phyloP scores from a whole-genome alignment of 2,888 invertebrate species.

The Chymomyza caudatula region DNA sequence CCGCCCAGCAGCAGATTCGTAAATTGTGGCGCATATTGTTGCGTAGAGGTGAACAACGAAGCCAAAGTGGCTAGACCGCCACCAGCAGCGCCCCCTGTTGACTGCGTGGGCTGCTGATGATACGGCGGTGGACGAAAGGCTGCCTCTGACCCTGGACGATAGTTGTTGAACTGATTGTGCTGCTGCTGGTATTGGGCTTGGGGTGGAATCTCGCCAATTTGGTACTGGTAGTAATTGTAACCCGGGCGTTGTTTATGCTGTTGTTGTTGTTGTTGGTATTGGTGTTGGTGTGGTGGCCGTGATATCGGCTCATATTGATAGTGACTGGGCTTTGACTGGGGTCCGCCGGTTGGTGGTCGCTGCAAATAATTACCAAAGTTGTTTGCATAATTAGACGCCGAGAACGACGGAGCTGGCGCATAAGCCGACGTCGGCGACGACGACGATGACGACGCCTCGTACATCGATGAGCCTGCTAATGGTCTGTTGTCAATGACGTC shows the following conservation, averaged over 20 bases:
- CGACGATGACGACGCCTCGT: slow-evolving; percentile 22
- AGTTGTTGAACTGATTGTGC: slow-evolving; percentile 47
- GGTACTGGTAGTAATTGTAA: slow-evolving; percentile 73
- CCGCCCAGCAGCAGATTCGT: slow-evolving; percentile 71
- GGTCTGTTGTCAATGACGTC: slow-evolving; percentile 54
- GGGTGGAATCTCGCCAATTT: slow-evolving; percentile 73
- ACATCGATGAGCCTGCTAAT: slow-evolving; percentile 41
- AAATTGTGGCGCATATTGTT: slow-evolving; percentile 76
- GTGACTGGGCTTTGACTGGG: slow-evolving; percentile 26
- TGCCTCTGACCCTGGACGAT: slow-evolving; percentile 45
- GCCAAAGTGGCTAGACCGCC: slow-evolving; percentile 69
- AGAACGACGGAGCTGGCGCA: slow-evolving; percentile 15
- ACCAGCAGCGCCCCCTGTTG: slow-evolving; percentile 18
- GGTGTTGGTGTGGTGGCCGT: slow-evolving; percentile 26
- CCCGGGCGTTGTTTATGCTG: slow-evolving; percentile 43
- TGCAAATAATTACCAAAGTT: slow-evolving; percentile 75
- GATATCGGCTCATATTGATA: slow-evolving; percentile 38
- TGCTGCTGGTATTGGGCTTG: slow-evolving; percentile 30
- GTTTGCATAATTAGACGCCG: slow-evolving; percentile 76
- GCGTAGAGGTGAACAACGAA: slow-evolving; percentile 59
- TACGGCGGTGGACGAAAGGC: slow-evolving; percentile 45
- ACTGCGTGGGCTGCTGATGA: slow-evolving; percentile 23
- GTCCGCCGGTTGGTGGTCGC: slow-evolving; percentile 41
- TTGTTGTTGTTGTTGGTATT: slow-evolving; percentile 38
- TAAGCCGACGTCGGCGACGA: neutral